Base-by-base conservation (phyloP, 2,888 invertebrate species). In the Lasioglossum zephyrum region DNA sequence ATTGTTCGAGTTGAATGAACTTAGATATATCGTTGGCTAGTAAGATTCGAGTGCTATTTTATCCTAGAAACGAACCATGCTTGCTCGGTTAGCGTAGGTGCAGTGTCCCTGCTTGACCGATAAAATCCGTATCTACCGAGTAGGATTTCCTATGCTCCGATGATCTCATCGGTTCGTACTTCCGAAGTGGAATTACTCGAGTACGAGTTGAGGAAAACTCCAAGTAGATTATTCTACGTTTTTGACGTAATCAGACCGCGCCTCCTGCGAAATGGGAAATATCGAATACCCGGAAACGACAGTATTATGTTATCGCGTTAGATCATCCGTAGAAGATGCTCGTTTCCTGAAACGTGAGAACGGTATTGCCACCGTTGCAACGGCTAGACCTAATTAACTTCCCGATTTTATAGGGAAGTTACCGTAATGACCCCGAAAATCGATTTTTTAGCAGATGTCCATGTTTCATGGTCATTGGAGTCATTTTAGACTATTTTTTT, bases 291-390 rank as follows among this genome's bases (percentile, higher is more conserved):
- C 79, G 74, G 74, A 77, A 74, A 82, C 39, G 72, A 85, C 47
- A 4, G 60, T 39, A 77, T 79, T 73, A 60, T 53, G 36, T 73
- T 31, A 79, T 82, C 70, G 53, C 60, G 26, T 73, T 36, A 18
- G 31, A 47, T 53, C 57, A 41, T 75, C 80, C 77, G 6, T 69
- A 39, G 57, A 36, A 41, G 31, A 41, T n/a, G 60, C 44, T 57
- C n/a, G 44, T 73, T 84, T 85, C 76, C n/a, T 36, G 74, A 81
- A 86, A 86, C 74, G 11, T n/a, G 47, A 66, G 74, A 60, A 77
- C 78, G 76, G n/a, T 13, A 44, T 79, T 81, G 76, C 77, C 6
- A 73, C 82, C 81, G 83, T 53, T 72, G 4, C 9, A 47, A 81
- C 70, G 77, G 79, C 60, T 63, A 26, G 5, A 41, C 11, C 49